A percentile compares a stretch with the other conserved stretches of the same genome.
Evolutionary conservation across 2,888 invertebrate species (phyloP).

Genomic region (Eucera pruinosa): DNA sequence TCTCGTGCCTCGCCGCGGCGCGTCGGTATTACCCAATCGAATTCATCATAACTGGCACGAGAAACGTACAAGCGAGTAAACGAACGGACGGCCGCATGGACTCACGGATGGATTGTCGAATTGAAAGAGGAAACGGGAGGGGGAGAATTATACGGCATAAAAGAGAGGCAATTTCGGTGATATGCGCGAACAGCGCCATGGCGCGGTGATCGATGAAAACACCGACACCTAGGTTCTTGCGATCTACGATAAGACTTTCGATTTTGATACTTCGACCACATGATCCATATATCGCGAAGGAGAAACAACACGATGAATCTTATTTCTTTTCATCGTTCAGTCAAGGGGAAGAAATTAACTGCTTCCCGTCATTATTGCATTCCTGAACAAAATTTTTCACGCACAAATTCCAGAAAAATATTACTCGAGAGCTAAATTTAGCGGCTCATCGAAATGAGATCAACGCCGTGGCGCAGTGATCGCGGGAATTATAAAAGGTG

Average conservation of each 20-base stretch:
- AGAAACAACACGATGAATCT: background rate
- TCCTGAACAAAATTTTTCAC: conserved; percentile 14
- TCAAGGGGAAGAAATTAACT: background rate
- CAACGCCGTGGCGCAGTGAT: conserved; percentile 50
- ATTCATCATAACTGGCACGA: conserved; percentile 83
- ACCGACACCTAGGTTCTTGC: conserved; percentile 35
- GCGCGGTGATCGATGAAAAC: conserved; percentile 46
- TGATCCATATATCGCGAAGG: background rate
- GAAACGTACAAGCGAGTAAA: conserved; percentile 61
- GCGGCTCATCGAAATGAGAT: conserved; percentile 34
- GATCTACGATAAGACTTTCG: conserved; percentile 52
- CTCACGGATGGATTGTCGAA: conserved; percentile 32
- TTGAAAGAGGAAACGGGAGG: conserved; percentile 2
- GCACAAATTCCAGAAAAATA: conserved; percentile 26
- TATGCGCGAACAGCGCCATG: conserved; percentile 52
- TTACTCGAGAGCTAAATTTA: conserved; percentile 41
- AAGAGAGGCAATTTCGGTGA: conserved; percentile 56
- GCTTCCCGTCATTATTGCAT: conserved; percentile 11
- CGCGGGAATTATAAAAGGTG: conserved; percentile 35
- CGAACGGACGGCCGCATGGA: conserved; percentile 20
- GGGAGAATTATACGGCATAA: conserved; percentile 28
- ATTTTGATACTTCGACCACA: conserved; percentile 26
- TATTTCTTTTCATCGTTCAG: background rate
- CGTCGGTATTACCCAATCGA: conserved; percentile 82
- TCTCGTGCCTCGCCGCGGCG: conserved; percentile 72